These are phyloP conservation scores for Congeria kusceri DNA, from an alignment of 2,888 invertebrate genomes.

Conservation along the genomic window DNA sequence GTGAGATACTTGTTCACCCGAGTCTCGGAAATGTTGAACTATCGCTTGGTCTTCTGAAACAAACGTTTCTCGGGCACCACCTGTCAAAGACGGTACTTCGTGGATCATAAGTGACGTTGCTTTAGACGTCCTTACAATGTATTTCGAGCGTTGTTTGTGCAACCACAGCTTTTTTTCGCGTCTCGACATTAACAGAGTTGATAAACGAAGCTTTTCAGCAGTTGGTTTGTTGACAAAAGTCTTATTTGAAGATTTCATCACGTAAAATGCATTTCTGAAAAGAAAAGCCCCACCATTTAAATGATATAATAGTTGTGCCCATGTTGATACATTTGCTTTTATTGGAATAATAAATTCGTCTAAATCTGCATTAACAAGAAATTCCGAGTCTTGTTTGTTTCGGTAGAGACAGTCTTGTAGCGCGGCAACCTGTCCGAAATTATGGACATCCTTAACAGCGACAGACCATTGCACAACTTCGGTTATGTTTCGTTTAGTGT, in stretches of 20 bases:
- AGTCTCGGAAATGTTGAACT: constrained; percentile 77
- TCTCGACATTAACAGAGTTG: constrained; percentile 68
- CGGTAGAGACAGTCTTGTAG: constrained; percentile 84
- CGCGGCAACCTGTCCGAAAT: constrained; percentile 82
- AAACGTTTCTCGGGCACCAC: constrained; percentile 10
- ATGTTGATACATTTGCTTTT: constrained; percentile 42
- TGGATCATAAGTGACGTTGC: constrained; percentile 75
- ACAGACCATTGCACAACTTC: constrained; percentile 80
- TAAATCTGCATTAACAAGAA: constrained; percentile 81
- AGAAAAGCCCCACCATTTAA: constrained; percentile 41
- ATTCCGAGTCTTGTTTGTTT: constrained; percentile 68
- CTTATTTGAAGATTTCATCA: constrained; percentile 70
- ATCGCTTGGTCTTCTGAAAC: constrained; percentile 52
- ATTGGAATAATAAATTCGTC: constrained; percentile 84
- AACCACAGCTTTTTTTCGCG: constrained; percentile 65
- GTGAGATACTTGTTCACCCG: constrained; percentile 54
- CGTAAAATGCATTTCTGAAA: constrained; percentile 73
- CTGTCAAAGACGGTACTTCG: constrained; percentile 55
- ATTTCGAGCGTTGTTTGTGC: constrained; percentile 69
- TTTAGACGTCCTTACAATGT: constrained; percentile 67
- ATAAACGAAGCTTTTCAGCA: constrained; percentile 65
- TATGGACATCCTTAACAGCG: constrained; percentile 81
- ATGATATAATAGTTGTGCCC: constrained; percentile 67
- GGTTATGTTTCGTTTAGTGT: constrained; percentile 67
- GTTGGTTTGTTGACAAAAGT: constrained; percentile 43